phyloP scores from a whole-genome alignment of 2,888 invertebrate species.

The Acanthopleura granulata region DNA sequence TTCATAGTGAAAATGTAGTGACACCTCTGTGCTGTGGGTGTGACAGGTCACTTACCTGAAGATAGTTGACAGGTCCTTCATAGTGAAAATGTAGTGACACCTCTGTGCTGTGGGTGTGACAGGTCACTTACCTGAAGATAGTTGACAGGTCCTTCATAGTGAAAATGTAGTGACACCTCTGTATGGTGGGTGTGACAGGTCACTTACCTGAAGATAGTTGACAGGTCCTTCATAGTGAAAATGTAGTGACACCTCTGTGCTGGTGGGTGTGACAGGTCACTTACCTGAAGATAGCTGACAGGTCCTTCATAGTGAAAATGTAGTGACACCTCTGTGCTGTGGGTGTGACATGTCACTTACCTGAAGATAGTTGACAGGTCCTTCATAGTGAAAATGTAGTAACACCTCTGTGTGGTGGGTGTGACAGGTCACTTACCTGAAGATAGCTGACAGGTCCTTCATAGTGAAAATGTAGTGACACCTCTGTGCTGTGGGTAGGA shows the following conservation, averaged over 20 bases:
- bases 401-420: constrained; percentile 64
- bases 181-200: constrained; percentile 47
- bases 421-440: constrained; percentile 53
- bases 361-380: constrained; percentile 46
- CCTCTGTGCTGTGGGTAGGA: constrained; percentile 63
- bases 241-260: constrained; percentile 67
- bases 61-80: constrained; percentile 53
- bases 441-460: constrained; percentile 61
- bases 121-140: no score
- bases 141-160: constrained; percentile 60
- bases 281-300: constrained; percentile 66
- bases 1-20: constrained; percentile 67
- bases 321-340: constrained; percentile 68
- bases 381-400: constrained; percentile 66
- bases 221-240: constrained; percentile 64
- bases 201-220: constrained; percentile 21
- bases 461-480: constrained; percentile 68
- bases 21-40: constrained; percentile 62
- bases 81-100: constrained; percentile 68
- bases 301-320: constrained; percentile 64
- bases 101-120: constrained; percentile 42
- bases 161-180: constrained; percentile 68
- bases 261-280: constrained; percentile 64
- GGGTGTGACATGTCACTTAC: constrained; percentile 63
- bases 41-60: no score